Evolutionary conservation across 2,888 invertebrate genomes (phyloP), one percentile per base, ranked within the genome.

Genomic region (Hyposoter dolosus): DNA sequence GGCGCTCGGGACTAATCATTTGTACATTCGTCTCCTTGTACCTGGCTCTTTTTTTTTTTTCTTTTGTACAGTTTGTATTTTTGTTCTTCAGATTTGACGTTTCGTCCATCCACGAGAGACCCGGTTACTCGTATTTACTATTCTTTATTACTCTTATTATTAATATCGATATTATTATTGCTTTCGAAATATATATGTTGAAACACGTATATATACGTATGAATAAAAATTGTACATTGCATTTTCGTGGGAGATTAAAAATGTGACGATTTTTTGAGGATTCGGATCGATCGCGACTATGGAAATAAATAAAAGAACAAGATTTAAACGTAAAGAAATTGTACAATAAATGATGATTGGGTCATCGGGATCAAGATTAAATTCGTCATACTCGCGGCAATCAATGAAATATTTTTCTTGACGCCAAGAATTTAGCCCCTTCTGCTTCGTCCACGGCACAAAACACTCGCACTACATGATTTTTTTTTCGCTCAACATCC

Each of bases 211-310:
- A 72, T 68, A 50, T 77, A 71, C 69, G 77, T 71, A 23, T 65
- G 32, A 45, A 47, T 71, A 23, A 71, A 86, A 76, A 84, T 77
- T 86, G 84, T 86, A 86, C 32, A 86, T 84, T 76, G 75, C 78
- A 72, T 79, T 80, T 78, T 45, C 53, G 80, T 84, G 79, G 69
- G 43, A 80, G 74, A 56, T 65, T 45, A 35, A 66, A 56, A 40
- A 74, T 43, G 69, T 12, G 68, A 53, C 45, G 47, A 23, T 84
- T 71, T 77, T 71, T 74, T 65, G 56, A 32, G 66, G 74, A 84
- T 86, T 86, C 78, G 78, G 69, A 81, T 56, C 50, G 5, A 12
- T 50, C 17, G 47, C 28, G 15, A 17, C 10, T 56, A 12, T n/a
- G 9, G 10, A 40, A 40, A 40, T 9, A 2, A 28, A 60, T 35